Conservation (phyloP, 2,888 invertebrate genomes). For the Beris morrisii region DNA sequence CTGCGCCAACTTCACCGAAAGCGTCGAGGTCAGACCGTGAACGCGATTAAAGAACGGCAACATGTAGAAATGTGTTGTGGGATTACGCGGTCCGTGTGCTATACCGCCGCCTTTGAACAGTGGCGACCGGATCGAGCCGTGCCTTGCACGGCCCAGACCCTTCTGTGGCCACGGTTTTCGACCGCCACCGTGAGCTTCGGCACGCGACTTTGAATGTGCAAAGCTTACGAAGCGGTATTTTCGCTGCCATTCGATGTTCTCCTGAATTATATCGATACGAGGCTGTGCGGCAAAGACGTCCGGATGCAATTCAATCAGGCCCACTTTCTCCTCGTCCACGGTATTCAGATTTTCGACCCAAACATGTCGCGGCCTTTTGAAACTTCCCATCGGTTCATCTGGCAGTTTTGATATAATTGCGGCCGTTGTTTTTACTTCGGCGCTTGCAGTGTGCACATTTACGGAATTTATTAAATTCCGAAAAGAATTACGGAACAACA, state of each 20-base stretch:
- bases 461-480: constrained; percentile 22
- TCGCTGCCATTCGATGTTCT: constrained; percentile 85
- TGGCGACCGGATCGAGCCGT: constrained; percentile 90
- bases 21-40: constrained; percentile 76
- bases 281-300: constrained; percentile 81
- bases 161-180: constrained; percentile 98
- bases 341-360: constrained; percentile 87
- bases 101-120: constrained; percentile 82
- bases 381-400: constrained; percentile 15
- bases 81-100: constrained; percentile 89
- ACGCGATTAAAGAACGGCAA: constrained; percentile 76
- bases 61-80: constrained; percentile 92
- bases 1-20: constrained; percentile 92
- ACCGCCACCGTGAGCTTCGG: constrained; percentile 88
- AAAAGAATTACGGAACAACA: constrained; percentile 22
- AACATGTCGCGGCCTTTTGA: constrained; percentile 62
- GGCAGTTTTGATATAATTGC: constrained; percentile 19
- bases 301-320: constrained; percentile 87
- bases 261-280: constrained; percentile 81
- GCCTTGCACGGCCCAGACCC: constrained; percentile 85
- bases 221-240: constrained; percentile 81
- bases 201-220: constrained; percentile 74
- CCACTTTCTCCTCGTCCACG: constrained; percentile 75
- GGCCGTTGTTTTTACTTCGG: not conserved
- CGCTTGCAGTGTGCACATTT: constrained; percentile 2